Evolutionary conservation across 64 coral and sea anemone genomes (phyloP), one percentile per base, ranked within the genome.

Genomic region (Anthopleura sola): DNA sequence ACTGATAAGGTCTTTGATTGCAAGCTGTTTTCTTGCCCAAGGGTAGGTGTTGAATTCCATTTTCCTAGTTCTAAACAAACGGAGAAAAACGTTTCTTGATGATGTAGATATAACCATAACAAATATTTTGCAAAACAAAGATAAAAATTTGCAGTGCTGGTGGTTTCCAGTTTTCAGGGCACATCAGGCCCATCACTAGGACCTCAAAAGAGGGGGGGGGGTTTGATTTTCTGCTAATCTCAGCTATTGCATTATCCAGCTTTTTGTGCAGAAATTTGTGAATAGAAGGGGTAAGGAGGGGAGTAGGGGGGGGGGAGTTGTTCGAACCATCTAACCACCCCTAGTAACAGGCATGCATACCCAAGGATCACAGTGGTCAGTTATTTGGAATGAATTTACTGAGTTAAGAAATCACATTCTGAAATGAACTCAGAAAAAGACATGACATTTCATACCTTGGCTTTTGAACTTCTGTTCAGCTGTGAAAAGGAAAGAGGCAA

Each of bases 41-140:
- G 78, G 26, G 89, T 55, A 24, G 89, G 85, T 24, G 89, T 91
- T 23, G 89, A 86, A 32, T 91, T 86, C 89, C 89, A 91, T 19
- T 81, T 86, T 36, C 21, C 37, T 44, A 53, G 48, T 46, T 81
- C 78, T 81, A 48, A 81, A 80, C n/a, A 68, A 69, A 69, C 6
- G 33, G n/a, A 31, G n/a, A 34, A 14, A 15, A 69, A 71, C 10
- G 29, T 31, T 24, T 48, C 1, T 24, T 49, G 10, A 46, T 0
- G 39, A 81, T 3, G 17, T 46, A n/a, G 40, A 46, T 81, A 23
- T 20, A 48, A 46, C 37, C 19, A 24, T 14, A 48, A 9, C n/a
- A 48, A 24, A 18, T 32, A 78, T 62, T 62, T 62, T 62, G 44
- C 3, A 0, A 3, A n/a, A n/a, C n/a, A n/a, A 24, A 20, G 50